These are phyloP conservation scores for Cordilura impudica DNA, from an alignment of 2,888 invertebrate genomes.

Conservation along the genomic window DNA sequence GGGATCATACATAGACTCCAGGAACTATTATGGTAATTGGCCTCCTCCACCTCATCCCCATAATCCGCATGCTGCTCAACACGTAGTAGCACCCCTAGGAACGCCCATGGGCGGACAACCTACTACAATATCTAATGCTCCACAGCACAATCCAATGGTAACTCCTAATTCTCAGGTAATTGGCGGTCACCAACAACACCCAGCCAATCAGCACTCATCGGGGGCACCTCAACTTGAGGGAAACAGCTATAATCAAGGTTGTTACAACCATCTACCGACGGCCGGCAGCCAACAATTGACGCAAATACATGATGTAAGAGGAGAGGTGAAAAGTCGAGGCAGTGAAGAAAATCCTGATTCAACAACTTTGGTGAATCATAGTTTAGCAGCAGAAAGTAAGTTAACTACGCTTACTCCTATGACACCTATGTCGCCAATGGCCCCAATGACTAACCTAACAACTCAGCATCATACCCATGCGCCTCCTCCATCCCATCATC, in stretches of 20 bases:
- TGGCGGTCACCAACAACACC: slow-evolving; percentile 45
- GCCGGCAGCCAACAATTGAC: slow-evolving; percentile 68
- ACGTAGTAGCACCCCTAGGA: slow-evolving; percentile 55
- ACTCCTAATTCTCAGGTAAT: slow-evolving; percentile 64
- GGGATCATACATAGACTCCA: slow-evolving; percentile 80
- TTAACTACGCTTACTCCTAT: slow-evolving; percentile 78
- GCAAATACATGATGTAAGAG: slow-evolving; percentile 71
- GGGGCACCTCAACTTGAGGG: slow-evolving; percentile 57
- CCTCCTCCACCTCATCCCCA: slow-evolving; percentile 81
- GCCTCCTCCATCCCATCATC: slow-evolving; percentile 65
- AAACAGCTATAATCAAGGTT: slow-evolving; percentile 66
- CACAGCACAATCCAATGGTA: slow-evolving; percentile 35
- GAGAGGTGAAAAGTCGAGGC: slow-evolving; percentile 75
- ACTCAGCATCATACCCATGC: slow-evolving; percentile 69
- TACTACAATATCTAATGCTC: slow-evolving; percentile 51
- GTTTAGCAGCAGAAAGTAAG: slow-evolving; percentile 79
- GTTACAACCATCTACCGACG: slow-evolving; percentile 72
- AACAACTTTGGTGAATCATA: slow-evolving; percentile 81
- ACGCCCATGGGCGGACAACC: slow-evolving; percentile 28
- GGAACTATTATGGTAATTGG: slow-evolving; percentile 83
- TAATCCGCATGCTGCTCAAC: slow-evolving; percentile 73
- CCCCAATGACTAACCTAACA: slow-evolving; percentile 77
- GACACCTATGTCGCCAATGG: slow-evolving; percentile 79
- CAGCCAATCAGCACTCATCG: slow-evolving; percentile 53
- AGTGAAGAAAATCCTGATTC: slow-evolving; percentile 87